Base-by-base conservation (phyloP, 1,140 invertebrate genomes). In the Drosophila biarmipes region DNA sequence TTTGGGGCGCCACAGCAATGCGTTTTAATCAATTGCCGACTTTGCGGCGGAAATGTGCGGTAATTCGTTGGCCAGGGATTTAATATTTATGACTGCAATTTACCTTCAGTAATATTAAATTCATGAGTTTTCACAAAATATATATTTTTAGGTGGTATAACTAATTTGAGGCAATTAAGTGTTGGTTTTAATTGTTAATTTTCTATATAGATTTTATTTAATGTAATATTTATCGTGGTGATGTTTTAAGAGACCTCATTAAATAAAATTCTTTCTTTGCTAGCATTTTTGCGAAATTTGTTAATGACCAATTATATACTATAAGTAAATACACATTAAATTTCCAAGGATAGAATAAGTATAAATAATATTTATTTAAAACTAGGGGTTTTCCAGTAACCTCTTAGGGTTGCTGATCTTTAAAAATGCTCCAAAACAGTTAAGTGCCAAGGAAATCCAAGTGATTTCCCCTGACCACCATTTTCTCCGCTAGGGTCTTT, bases 1-100 rank as follows among this genome's bases (percentile, higher is more conserved):
- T 68, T 54, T 68, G 21, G 2, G 34, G 11, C 2, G 59, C 59
- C 49, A 21, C 27, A 27, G 67, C 17, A 69, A 38, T 56, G 49
- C 17, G 38, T 40, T 46, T 43, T 38, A 48, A 46, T 69, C 40
- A 45, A 64, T 64, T 24, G 38, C 17, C 43, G 40, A 46, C 40
- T 68, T 37, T 55, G 48, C 15, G 38, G 40, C 29, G 46, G 48
- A 54, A 37, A 37, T 21, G 29, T 35, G 56, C 31, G 57, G 31
- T 14, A 45, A 59, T 42, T 34, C 24, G 27, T 34, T 31, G 15
- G 11, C 3, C 8, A 15, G 1, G 8, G 17, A 40, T 61, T 5
- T 19, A 31, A 15, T 58, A 61, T 61, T 57, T 61, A 61, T 56
- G 35, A n/a, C 24, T 12, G 10, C 5, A 34, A 34, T 27, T 31